Evolutionary conservation across 53 echinoderm and acorn worm genomes (phyloP), one percentile per base, ranked within the genome.

Genomic region (Zoroaster sp.): DNA sequence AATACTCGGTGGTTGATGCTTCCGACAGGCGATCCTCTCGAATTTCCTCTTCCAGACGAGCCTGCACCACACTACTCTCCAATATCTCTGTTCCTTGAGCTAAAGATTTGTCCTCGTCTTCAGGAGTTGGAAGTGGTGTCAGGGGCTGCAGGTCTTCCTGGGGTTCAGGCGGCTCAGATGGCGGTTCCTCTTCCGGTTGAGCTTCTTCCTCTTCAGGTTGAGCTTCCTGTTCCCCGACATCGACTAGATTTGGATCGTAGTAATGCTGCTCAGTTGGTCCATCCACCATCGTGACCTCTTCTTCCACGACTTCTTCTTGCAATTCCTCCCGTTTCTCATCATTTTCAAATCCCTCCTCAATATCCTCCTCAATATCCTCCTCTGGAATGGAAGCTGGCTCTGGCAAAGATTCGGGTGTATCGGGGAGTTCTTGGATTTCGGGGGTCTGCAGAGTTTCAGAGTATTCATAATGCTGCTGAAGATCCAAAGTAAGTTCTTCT

Each of bases 251-350:
- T 40, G 90, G 92, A 66, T 97, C 97, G 90, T 97, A 97, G 73
- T 97, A 97, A 86, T 95, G 90, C 54, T 93, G 93, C 83, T 97
- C 97, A 72, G 95, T 95, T 85, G 97, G 97, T 17, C 97, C 97
- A 97, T 97, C 94, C 39, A 93, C 46, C 40, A 91, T 75, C 11
- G 87, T 63, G 52, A 36, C 88, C 32, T 87, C 71, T 74, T 73
- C 90, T 78, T 77, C 78, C 5, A 33, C 42, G 4, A 32, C 17
- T 31, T 80, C 88, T 41, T 69, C 87, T 67, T 46, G 72, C 20
- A 25, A 25, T 76, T 71, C 49, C 30, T 70, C 13, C 45, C 53
- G 80, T 34, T 88, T 75, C 66, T 80, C 92, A 66, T 33, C 1
- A n/a, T 49, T 55, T 35, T 13, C 31, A 21, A 45, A 43, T 46